phyloP scores from a whole-genome alignment of 1,140 invertebrate species.

The Pachyrhynchus sulphureomaculatus region DNA sequence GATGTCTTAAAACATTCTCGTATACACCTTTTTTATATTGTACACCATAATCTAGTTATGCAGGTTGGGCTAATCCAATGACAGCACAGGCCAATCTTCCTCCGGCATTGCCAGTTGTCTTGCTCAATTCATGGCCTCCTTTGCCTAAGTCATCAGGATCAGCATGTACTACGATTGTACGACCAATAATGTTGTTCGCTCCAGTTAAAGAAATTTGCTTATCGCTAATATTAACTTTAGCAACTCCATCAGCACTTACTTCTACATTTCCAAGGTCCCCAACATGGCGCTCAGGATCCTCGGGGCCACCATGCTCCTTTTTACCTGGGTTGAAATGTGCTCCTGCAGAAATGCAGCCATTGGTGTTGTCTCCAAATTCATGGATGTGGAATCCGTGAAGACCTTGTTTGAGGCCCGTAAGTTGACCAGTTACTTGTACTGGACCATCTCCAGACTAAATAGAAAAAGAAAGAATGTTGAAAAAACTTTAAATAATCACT shows the following conservation, averaged over 20 bases:
- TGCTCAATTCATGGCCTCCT: conserved; percentile 91
- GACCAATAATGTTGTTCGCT: conserved; percentile 78
- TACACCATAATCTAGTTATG: conserved; percentile 2
- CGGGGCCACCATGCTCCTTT: conserved; percentile 84
- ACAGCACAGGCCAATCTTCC: conserved; percentile 94
- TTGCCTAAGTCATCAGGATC: conserved; percentile 93
- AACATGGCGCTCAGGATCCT: conserved; percentile 72
- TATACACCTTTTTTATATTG: too few species aligned
- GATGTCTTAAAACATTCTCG: too few species aligned
- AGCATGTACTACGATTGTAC: conserved; percentile 89
- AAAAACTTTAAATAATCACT: too few species aligned
- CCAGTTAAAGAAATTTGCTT: conserved; percentile 73
- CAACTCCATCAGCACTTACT: conserved; percentile 69
- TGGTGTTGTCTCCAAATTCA: conserved; percentile 95
- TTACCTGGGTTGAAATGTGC: conserved; percentile 91
- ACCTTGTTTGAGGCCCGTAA: conserved; percentile 68
- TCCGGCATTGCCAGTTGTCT: conserved; percentile 96
- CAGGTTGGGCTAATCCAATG: conserved; percentile 79
- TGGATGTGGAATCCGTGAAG: conserved; percentile 95
- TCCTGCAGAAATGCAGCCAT: conserved; percentile 94
- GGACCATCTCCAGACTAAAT: conserved; percentile 54
- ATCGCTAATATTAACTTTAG: conserved; percentile 78
- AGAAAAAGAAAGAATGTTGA: conserved; percentile 9
- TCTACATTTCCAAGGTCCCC: conserved; percentile 92
- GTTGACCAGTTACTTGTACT: conserved; percentile 70